A percentile compares a stretch with the other conserved stretches of the same genome.
Conservation (phyloP, 2,113 vertebrate species). For the Myanophis thanlyinensis region DNA sequence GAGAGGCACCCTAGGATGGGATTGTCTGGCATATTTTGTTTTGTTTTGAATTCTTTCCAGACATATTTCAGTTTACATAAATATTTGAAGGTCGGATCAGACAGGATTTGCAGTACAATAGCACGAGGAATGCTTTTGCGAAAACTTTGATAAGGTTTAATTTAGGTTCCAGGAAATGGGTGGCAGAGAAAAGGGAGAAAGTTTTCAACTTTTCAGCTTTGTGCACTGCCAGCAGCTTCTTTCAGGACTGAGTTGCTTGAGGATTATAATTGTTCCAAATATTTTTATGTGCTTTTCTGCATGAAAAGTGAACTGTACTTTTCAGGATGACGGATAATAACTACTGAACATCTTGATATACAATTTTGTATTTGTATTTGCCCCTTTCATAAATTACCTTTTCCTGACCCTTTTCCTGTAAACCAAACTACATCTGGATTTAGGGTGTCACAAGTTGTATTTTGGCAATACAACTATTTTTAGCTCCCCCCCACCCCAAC, state of each 20-base stretch:
- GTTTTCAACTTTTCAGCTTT: conserved; percentile 17
- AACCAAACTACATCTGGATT: neutral
- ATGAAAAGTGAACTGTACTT: neutral
- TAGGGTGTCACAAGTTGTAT: conserved; percentile 52
- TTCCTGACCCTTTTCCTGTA: conserved; percentile 25
- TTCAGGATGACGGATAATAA: neutral
- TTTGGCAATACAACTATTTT: conserved; percentile 28
- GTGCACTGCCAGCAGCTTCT: conserved; percentile 5
- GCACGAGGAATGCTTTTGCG: conserved; percentile 66
- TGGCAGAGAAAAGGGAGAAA: conserved; percentile 21
- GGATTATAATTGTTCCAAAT: neutral
- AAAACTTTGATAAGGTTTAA: conserved; percentile 66
- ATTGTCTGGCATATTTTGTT: conserved; percentile 57
- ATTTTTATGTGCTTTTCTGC: neutral
- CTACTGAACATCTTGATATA: conserved; percentile 7
- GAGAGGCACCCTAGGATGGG: conserved; percentile 40
- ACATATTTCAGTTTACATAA: conserved; percentile 75
- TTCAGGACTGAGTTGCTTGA: conserved; percentile 41
- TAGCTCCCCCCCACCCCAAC: conserved; percentile 1
- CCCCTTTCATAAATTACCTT: neutral
- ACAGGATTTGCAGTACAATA: conserved; percentile 74
- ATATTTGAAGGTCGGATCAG: conserved; percentile 73
- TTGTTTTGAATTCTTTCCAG: conserved; percentile 70
- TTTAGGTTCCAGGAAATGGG: conserved; percentile 44
- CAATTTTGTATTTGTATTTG: conserved; percentile 6